These are phyloP conservation scores for Pseudanteris insignis DNA, from an alignment of 2,888 invertebrate genomes.

Conservation along the genomic window DNA sequence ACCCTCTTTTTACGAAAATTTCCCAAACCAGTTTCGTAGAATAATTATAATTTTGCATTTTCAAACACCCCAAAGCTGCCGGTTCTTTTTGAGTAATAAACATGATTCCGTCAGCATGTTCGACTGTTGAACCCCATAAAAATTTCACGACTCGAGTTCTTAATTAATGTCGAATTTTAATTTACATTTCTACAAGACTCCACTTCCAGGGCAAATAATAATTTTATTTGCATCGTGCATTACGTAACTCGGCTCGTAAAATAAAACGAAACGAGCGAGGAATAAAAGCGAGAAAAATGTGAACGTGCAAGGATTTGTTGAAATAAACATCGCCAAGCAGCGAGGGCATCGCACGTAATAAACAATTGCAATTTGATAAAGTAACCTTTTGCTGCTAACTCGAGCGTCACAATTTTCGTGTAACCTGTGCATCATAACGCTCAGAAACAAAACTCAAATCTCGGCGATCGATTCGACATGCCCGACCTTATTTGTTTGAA, in stretches of 20 bases:
- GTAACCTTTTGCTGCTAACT: constrained; percentile 28
- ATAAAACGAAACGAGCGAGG: neutral
- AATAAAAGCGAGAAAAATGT: neutral
- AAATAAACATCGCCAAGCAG: constrained; percentile 3
- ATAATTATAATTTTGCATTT: too few species aligned
- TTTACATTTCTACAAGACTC: constrained; percentile 3
- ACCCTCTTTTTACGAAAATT: too few species aligned
- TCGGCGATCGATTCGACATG: constrained; percentile 30
- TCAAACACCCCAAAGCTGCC: too few species aligned
- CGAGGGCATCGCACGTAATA: constrained; percentile 6
- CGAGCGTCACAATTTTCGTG: constrained; percentile 22
- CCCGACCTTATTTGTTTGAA: constrained; percentile 28
- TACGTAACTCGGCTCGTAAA: constrained; percentile 2
- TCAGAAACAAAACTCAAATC: constrained; percentile 22
- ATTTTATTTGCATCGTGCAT: constrained; percentile 11
- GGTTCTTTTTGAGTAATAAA: too few species aligned
- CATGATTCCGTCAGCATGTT: too few species aligned
- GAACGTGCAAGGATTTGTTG: constrained; percentile 2
- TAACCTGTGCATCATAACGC: constrained; percentile 16
- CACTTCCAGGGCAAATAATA: constrained; percentile 4
- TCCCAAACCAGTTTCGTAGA: too few species aligned
- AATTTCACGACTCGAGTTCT: constrained; percentile 3
- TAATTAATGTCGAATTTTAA: constrained; percentile 6
- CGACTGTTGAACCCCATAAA: too few species aligned
- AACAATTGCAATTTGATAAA: constrained; percentile 22